Percentiles rank a stretch among this genome's conserved stretches.
Evolutionary conservation across 1,140 invertebrate genomes (phyloP).

Genomic region (Laupala kohalensis): DNA sequence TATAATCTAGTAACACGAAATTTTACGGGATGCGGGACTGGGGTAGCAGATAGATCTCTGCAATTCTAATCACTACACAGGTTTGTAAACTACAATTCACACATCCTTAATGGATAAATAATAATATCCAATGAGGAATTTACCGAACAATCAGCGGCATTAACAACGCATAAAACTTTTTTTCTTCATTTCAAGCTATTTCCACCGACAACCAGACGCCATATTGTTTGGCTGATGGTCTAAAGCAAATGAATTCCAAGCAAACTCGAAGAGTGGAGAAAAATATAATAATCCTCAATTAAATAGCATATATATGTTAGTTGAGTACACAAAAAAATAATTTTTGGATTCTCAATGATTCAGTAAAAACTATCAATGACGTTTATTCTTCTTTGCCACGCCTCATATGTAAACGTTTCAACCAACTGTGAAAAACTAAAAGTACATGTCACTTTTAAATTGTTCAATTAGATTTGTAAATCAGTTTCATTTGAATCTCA

Average conservation of each 20-base stretch:
- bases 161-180: not conserved
- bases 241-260: not conserved
- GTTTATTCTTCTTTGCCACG: slow-evolving; percentile 3
- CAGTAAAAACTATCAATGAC: no score
- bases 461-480: no score
- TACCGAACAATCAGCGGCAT: not conserved
- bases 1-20: no score
- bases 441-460: not conserved
- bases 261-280: not conserved
- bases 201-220: not conserved
- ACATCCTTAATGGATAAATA: not conserved
- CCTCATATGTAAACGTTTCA: not conserved
- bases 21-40: no score
- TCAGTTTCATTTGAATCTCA: no score
- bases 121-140: not conserved
- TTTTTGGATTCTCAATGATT: no score
- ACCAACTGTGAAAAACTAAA: not conserved
- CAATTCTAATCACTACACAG: no score
- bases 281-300: no score
- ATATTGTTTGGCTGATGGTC: slow-evolving; percentile 6
- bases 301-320: no score
- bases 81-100: not conserved
- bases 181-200: slow-evolving; percentile 1
- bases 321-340: no score
- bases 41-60: no score